A percentile compares a stretch with the other conserved stretches of the same genome.
phyloP scores from a whole-genome alignment of 2,888 invertebrate species.

The Caenorhabditis sinica region DNA sequence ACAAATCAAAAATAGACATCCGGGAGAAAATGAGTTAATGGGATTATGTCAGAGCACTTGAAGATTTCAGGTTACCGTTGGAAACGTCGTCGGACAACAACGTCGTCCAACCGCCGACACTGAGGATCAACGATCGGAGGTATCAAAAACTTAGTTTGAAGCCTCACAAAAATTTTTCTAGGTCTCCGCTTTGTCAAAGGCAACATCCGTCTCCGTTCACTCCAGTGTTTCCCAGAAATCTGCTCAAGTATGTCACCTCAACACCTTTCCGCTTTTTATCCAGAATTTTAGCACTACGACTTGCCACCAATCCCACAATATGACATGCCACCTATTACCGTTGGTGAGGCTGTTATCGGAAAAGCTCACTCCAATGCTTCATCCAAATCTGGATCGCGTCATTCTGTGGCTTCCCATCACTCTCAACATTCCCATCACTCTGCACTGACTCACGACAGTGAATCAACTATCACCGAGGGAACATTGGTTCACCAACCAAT shows the following conservation, averaged over 20 bases:
- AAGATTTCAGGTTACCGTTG: conserved; percentile 48
- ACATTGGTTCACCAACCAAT: conserved; percentile 59
- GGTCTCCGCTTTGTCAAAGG: conserved; percentile 64
- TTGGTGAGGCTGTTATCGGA: conserved; percentile 45
- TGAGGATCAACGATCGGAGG: conserved; percentile 55
- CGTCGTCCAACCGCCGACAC: conserved; percentile 44
- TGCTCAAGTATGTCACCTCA: conserved; percentile 23
- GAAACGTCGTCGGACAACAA: conserved; percentile 47
- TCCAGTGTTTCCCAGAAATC: conserved; percentile 74
- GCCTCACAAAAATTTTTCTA: conserved; percentile 9
- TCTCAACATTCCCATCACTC: conserved; percentile 52
- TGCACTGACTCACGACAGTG: conserved; percentile 56
- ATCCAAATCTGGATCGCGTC: conserved; percentile 40
- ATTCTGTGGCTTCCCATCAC: conserved; percentile 48
- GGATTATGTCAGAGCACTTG: not conserved
- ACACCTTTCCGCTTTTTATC: too few relatives aligned
- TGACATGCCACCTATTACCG: conserved; percentile 53
- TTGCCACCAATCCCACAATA: conserved; percentile 60
- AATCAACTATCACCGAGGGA: conserved; percentile 59
- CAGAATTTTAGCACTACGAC: conserved; percentile 49
- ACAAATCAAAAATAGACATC: not conserved
- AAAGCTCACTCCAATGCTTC: conserved; percentile 44
- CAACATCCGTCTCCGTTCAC: conserved; percentile 72
- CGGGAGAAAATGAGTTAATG: not conserved
- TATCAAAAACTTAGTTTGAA: not conserved